Conservation (phyloP, 2,113 vertebrate genomes). For the Rana temporaria region DNA sequence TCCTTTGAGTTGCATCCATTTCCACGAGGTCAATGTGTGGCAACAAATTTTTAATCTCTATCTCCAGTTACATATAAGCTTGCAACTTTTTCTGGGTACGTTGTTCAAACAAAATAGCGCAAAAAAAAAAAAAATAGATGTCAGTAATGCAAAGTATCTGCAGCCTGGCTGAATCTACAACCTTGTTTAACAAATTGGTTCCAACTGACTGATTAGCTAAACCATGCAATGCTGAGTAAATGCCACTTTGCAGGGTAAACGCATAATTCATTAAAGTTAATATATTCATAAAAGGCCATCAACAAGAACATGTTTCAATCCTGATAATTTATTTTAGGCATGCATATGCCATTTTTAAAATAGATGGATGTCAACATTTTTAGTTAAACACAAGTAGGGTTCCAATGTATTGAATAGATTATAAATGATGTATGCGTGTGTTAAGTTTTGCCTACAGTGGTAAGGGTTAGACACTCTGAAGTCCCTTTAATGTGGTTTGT, state of each 20-base stretch:
- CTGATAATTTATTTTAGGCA: not conserved
- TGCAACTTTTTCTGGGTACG: not conserved
- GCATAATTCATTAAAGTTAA: constrained; percentile 32
- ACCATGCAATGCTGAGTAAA: not conserved
- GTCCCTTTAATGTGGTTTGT: too few relatives aligned
- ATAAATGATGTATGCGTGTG: too few relatives aligned
- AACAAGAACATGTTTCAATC: not conserved
- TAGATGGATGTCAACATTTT: constrained; percentile 5
- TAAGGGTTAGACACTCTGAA: too few relatives aligned
- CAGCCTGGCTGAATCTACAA: not conserved
- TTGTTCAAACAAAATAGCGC: not conserved
- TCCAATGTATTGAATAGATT: too few relatives aligned
- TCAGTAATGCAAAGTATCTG: not conserved
- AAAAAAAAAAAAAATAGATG: not conserved
- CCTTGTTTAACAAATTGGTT: constrained; percentile 33
- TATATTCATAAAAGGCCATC: constrained; percentile 27
- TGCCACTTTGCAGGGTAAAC: constrained; percentile 16
- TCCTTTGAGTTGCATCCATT: too few relatives aligned
- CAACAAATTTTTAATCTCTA: too few relatives aligned
- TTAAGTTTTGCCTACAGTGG: too few relatives aligned
- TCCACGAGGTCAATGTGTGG: not conserved
- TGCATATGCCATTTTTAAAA: not conserved
- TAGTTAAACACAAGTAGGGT: not conserved
- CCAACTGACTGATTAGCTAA: constrained; percentile 9
- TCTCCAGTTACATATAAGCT: too few relatives aligned